Base-by-base conservation (phyloP, 2,113 vertebrate species). In the Tetrax tetrax region DNA sequence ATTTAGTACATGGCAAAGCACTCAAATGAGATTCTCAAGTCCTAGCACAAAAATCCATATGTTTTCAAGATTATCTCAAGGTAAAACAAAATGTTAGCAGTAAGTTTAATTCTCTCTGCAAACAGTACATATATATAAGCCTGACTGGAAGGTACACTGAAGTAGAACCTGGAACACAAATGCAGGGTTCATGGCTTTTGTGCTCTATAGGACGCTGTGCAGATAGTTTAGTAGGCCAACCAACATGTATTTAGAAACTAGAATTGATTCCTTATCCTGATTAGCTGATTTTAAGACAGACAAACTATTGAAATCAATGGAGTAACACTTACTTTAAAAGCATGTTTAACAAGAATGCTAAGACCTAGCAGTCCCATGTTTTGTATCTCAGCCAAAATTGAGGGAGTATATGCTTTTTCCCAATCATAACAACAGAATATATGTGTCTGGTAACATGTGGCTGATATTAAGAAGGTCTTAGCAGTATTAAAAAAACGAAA, bases 401-500 rank as follows among this genome's bases (percentile, higher is more conserved):
- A 88, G n/a, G 12, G 12, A 63, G 3, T 1, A 9, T 0, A 7
- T 23, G 14, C 4, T 35, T 89, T 70, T 65, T 1, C 5, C 10
- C 51, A 37, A 8, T 14, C 28, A 19, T 4, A 56, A 41, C 6
- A n/a, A 72, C 2, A 57, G 10, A 74, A 72, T 15, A 24, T 19
- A 22, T 6, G 41, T 4, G 11, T 33, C n/a, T 28, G 47, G 33
- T 50, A 24, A 57, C 4, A 14, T 1, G 28, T 16, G 14, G 20
- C 45, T 89, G 57, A 29, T 68, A 35, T 11, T 45, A 71, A 70
- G 28, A 45, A 64, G n/a, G 24, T 66, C 41, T 87, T 18, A 35
- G 23, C 28, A 57, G n/a, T 5, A 75, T 6, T 57, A 51, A 59
- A 87, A 83, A 43, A 43, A 15, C 11, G 38, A 17, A 57, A 92